Base-by-base conservation (phyloP, 1,140 invertebrate genomes). In the Adelges cooleyi region DNA sequence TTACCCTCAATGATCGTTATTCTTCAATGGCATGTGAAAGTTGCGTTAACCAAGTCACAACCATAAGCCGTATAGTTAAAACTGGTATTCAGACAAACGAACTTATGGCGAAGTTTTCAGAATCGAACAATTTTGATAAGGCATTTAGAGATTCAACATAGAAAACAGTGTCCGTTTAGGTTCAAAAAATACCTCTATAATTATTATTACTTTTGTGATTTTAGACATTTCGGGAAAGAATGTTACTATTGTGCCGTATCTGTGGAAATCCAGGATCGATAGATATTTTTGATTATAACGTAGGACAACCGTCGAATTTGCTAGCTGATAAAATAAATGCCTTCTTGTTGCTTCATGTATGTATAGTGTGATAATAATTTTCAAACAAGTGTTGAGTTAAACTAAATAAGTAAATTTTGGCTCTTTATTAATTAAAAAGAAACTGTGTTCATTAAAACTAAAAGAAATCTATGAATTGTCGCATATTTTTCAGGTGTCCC, bases 251-350 rank as follows among this genome's bases (percentile, higher is more conserved):
- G 20, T 62, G 56, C 33, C 56, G 56, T 62, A 62, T 62, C 11
- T 62, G 56, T 48, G 56, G 56, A 46, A 33, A 62, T 62, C 42
- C 42, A 29, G 56, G 56, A 48, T 1, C 15, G 17, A 27, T 48
- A 11, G 11, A 62, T 33, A 62, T 62, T 23, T 62, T 27, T 8
- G 13, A 29, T 27, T 40, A 48, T 3, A 62, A 33, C 33, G 11
- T 11, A 6, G 5, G 29, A 33, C 29, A 33, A 33, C 5, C 5
- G 11, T 62, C 11, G 15, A 1, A 2, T 6, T 15, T n/a, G 15
- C 46, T 62, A 29, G 56, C 56, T 48, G 25, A 46, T 33, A 62
- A 62, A 15, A 62, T 62, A 9, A 62, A 62, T 13, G 17, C 56
- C 2, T 33, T 62, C 46, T 48, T 33, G 44, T 44, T 22, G 0